Conservation (phyloP, 2,888 invertebrate species). For the Oscheius sp. region DNA sequence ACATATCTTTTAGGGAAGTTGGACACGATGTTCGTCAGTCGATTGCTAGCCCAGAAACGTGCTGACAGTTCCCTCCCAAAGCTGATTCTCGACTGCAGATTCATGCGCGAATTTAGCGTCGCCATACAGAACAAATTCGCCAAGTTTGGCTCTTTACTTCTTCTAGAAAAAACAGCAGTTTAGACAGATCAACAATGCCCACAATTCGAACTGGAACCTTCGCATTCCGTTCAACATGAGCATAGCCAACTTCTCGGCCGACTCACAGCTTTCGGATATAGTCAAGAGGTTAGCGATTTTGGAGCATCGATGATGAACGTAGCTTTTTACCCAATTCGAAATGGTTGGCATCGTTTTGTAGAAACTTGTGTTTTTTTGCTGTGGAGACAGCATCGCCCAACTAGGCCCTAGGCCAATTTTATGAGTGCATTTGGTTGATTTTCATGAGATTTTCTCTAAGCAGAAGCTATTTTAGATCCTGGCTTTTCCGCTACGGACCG, state of each 20-base stretch:
- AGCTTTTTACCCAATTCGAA: too few relatives aligned
- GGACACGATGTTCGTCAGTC: constrained; percentile 47
- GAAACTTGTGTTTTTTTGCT: too few relatives aligned
- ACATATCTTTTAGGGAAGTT: constrained; percentile 42
- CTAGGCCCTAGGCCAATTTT: too few relatives aligned
- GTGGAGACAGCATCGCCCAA: too few relatives aligned
- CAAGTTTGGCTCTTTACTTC: constrained; percentile 32
- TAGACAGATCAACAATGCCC: constrained; percentile 28
- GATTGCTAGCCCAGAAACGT: constrained; percentile 36
- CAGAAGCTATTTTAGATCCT: constrained; percentile 12
- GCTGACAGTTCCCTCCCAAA: constrained; percentile 43
- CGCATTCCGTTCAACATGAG: constrained; percentile 25
- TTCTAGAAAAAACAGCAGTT: background rate
- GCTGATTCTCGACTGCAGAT: constrained; percentile 60
- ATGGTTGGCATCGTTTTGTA: too few relatives aligned
- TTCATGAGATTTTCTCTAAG: too few relatives aligned
- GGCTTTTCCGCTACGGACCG: constrained; percentile 34
- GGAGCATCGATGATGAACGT: too few relatives aligned
- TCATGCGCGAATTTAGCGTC: constrained; percentile 47
- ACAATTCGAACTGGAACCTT: constrained; percentile 32
- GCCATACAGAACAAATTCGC: constrained; percentile 43
- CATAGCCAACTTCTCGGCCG: constrained; percentile 35
- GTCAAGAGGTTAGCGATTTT: constrained; percentile 26
- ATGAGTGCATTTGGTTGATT: too few relatives aligned
- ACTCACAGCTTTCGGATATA: constrained; percentile 27